These are phyloP conservation scores for Melinopterus prodromus DNA, from an alignment of 2,888 invertebrate genomes.

Conservation along the genomic window DNA sequence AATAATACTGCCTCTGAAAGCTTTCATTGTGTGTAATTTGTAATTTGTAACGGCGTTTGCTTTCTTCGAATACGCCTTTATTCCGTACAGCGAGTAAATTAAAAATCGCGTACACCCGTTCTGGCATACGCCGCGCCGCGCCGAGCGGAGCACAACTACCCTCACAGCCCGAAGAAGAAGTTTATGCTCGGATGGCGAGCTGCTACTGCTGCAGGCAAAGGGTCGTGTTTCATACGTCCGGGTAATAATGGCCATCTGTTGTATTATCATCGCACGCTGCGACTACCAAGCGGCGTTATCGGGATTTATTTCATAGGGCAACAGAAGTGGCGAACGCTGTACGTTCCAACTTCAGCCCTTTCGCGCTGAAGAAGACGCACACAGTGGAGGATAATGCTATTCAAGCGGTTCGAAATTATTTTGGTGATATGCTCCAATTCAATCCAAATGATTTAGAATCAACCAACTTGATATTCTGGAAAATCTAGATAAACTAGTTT, in stretches of 20 bases:
- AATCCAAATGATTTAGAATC: no score
- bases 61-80: not conserved
- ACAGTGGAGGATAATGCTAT: not conserved
- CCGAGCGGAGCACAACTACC: not conserved
- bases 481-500: no score
- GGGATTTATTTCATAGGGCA: slow-evolving; percentile 49
- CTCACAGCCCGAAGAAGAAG: not conserved
- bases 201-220: not conserved
- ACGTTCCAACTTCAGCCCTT: not conserved
- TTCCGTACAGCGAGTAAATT: not conserved
- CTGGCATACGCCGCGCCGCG: not conserved
- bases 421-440: no score
- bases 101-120: not conserved
- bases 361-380: not conserved
- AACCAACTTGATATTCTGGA: no score
- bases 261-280: slow-evolving; percentile 51
- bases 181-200: not conserved
- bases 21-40: not conserved
- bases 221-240: slow-evolving; percentile 28
- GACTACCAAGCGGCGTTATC: slow-evolving; percentile 49
- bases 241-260: slow-evolving; percentile 53
- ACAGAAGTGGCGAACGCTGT: slow-evolving; percentile 37
- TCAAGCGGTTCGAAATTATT: no score
- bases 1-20: not conserved
- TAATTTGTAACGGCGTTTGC: not conserved